These are phyloP conservation scores for Orthonyx spaldingii DNA, from an alignment of 2,113 vertebrate species.

Conservation along the genomic window DNA sequence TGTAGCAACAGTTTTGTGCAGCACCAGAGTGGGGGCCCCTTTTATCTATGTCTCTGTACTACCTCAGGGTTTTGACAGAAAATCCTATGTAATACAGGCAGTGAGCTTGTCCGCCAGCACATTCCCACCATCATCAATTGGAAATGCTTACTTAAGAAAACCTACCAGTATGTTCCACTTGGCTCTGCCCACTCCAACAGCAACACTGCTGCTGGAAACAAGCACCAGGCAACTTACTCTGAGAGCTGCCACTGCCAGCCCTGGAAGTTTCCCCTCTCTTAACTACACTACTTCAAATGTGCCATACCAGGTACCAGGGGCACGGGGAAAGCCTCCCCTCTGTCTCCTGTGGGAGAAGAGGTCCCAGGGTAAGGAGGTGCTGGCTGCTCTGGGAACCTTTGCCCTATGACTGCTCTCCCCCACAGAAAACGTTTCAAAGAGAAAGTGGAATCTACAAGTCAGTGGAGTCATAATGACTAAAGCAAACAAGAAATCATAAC, in stretches of 20 bases:
- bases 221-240: constrained; percentile 7
- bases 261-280: background rate
- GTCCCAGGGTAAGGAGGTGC: background rate
- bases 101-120: background rate
- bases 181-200: background rate
- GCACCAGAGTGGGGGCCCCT: background rate
- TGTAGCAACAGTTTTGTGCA: background rate
- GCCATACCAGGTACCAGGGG: accelerated
- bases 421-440: constrained; percentile 15
- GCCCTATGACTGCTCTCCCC: constrained; percentile 10
- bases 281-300: background rate
- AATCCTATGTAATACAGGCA: constrained; percentile 39
- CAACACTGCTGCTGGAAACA: background rate
- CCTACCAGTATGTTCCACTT: background rate
- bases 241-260: background rate
- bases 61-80: constrained; percentile 39
- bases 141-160: constrained; percentile 58
- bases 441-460: background rate
- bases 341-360: constrained; percentile 52
- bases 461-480: constrained; percentile 56
- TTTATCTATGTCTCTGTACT: constrained; percentile 19
- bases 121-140: constrained; percentile 51
- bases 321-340: background rate
- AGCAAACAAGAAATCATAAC: constrained; percentile 30
- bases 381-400: constrained; percentile 34